Evolutionary conservation across 2,888 invertebrate species (phyloP).

Genomic region (Flexamia atlantica): DNA sequence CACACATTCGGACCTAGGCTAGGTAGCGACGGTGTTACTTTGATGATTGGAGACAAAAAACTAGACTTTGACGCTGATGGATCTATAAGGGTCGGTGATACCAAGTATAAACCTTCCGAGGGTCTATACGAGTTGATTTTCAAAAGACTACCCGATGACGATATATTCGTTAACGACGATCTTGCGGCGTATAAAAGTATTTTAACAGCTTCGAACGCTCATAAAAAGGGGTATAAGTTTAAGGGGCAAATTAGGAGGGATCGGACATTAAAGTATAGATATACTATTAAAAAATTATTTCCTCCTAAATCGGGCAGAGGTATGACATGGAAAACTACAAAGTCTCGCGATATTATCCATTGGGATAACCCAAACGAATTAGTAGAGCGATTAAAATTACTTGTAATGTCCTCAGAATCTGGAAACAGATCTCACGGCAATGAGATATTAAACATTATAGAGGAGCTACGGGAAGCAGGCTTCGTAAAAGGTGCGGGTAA

Average conservation of each 20-base stretch:
- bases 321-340: neutral
- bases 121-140: neutral
- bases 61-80: neutral
- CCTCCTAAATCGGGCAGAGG: slow-evolving; percentile 23
- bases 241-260: neutral
- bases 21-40: neutral
- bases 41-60: slow-evolving; percentile 23
- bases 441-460: slow-evolving; percentile 53
- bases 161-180: neutral
- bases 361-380: slow-evolving; percentile 53
- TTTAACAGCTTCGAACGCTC: neutral
- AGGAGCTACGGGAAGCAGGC: slow-evolving; percentile 41
- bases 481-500: slow-evolving; percentile 18
- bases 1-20: neutral
- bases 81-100: neutral
- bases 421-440: slow-evolving; percentile 21
- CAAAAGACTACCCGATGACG: neutral
- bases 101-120: neutral
- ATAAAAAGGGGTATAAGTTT: neutral
- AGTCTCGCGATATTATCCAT: neutral
- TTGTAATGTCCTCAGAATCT: slow-evolving; percentile 7
- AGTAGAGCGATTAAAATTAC: slow-evolving; percentile 1
- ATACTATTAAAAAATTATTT: slow-evolving; percentile 34
- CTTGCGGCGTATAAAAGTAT: neutral
- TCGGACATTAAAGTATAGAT: slow-evolving; percentile 30